Conservation (phyloP, 2,113 vertebrate species). For the Gnathonemus longibarbis region DNA sequence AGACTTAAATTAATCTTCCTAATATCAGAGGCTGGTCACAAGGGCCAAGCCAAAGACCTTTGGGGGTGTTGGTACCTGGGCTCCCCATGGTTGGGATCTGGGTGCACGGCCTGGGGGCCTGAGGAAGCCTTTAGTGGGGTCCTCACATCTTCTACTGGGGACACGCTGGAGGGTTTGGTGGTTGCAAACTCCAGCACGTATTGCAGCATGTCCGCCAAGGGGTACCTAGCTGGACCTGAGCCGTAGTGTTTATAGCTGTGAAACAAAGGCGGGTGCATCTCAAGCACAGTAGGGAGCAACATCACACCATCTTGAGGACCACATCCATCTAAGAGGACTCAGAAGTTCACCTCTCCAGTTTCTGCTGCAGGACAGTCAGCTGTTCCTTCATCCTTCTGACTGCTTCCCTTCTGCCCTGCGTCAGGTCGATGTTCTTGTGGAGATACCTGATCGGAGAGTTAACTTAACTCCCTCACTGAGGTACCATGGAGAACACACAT, state of each 20-base stretch:
- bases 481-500: background rate
- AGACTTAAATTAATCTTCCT: background rate
- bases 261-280: slow-evolving; percentile 10
- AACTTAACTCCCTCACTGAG: background rate
- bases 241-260: slow-evolving; percentile 84
- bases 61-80: slow-evolving; percentile 41
- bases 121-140: slow-evolving; percentile 17
- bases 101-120: slow-evolving; percentile 19
- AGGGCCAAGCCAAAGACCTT: background rate
- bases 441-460: slow-evolving; percentile 69
- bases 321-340: too few species aligned
- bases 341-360: slow-evolving; percentile 74
- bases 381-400: slow-evolving; percentile 75
- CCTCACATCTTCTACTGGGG: slow-evolving; percentile 41
- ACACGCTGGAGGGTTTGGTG: slow-evolving; percentile 55
- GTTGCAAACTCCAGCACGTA: slow-evolving; percentile 86
- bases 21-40: background rate
- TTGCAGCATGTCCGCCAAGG: slow-evolving; percentile 86
- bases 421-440: slow-evolving; percentile 76
- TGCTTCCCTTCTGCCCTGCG: slow-evolving; percentile 74
- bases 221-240: slow-evolving; percentile 76
- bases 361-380: slow-evolving; percentile 73
- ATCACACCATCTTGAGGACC: too few species aligned
- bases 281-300: background rate
- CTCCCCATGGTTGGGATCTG: slow-evolving; percentile 42